A percentile compares a stretch with the other conserved stretches of the same genome.
Evolutionary conservation across 2,113 vertebrate genomes (phyloP).

Genomic region (Verasper variegatus): DNA sequence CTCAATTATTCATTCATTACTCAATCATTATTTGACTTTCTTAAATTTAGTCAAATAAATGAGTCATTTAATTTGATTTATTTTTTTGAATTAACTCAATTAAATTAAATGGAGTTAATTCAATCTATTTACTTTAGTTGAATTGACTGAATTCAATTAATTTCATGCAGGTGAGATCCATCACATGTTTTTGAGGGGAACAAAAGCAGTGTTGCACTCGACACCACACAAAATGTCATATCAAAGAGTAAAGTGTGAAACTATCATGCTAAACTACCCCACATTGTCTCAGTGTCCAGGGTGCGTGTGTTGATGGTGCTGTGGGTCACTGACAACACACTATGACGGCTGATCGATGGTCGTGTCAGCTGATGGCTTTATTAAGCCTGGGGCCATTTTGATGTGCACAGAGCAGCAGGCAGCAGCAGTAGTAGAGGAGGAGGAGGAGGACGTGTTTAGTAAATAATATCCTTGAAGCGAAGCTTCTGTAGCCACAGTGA

Average conservation of each 20-base stretch:
- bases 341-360: conserved; percentile 62
- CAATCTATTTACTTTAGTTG: too few species aligned
- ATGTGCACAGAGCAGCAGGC: conserved; percentile 1
- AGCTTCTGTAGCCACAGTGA: conserved; percentile 13
- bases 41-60: neutral
- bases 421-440: conserved; percentile 1
- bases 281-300: conserved; percentile 24
- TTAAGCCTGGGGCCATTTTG: conserved; percentile 43
- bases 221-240: neutral
- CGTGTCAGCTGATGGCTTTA: conserved; percentile 46
- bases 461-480: conserved; percentile 17
- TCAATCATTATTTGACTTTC: neutral
- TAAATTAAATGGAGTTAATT: too few species aligned
- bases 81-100: too few species aligned
- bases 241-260: neutral
- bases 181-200: neutral
- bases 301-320: conserved; percentile 20
- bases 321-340: conserved; percentile 31
- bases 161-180: neutral
- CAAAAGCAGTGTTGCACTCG: neutral
- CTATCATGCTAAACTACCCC: neutral
- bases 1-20: too few species aligned
- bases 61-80: too few species aligned
- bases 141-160: too few species aligned
- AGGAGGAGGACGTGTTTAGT: conserved; percentile 1